A percentile compares a stretch with the other conserved stretches of the same genome.
Conservation (phyloP, 2,888 invertebrate genomes). For the Hipparchia sbordonii region DNA sequence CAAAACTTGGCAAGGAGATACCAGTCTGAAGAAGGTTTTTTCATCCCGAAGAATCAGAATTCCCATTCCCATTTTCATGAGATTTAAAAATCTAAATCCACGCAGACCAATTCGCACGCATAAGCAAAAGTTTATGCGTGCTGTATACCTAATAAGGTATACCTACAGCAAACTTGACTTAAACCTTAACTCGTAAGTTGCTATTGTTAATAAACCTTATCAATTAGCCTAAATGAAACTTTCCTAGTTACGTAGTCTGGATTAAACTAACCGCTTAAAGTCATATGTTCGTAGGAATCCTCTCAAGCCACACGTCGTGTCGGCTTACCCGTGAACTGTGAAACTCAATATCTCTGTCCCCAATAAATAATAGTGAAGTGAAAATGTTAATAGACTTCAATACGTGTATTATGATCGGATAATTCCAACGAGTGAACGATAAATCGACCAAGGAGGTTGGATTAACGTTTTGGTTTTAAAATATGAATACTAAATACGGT, state of each 20-base stretch:
- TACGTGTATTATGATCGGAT: constrained; percentile 16
- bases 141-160: too few species aligned
- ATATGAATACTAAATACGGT: constrained; percentile 62
- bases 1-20: too few species aligned
- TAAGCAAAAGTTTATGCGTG: too few species aligned
- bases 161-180: background rate
- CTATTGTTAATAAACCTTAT: too few species aligned
- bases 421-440: constrained; percentile 11
- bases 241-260: constrained; percentile 24
- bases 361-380: constrained; percentile 39
- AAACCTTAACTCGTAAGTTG: background rate
- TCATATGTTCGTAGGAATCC: constrained; percentile 64
- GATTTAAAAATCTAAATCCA: too few species aligned
- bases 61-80: too few species aligned
- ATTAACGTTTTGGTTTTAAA: background rate
- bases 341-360: constrained; percentile 35
- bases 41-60: too few species aligned
- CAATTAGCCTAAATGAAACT: constrained; percentile 2
- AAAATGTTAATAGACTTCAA: constrained; percentile 33
- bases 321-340: constrained; percentile 40
- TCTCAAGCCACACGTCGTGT: constrained; percentile 69
- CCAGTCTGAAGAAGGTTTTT: too few species aligned
- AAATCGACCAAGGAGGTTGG: constrained; percentile 3
- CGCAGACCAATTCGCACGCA: too few species aligned
- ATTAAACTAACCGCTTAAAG: constrained; percentile 44